Conservation (phyloP, 2,888 invertebrate species). For the Alviniconcha strummeri region DNA sequence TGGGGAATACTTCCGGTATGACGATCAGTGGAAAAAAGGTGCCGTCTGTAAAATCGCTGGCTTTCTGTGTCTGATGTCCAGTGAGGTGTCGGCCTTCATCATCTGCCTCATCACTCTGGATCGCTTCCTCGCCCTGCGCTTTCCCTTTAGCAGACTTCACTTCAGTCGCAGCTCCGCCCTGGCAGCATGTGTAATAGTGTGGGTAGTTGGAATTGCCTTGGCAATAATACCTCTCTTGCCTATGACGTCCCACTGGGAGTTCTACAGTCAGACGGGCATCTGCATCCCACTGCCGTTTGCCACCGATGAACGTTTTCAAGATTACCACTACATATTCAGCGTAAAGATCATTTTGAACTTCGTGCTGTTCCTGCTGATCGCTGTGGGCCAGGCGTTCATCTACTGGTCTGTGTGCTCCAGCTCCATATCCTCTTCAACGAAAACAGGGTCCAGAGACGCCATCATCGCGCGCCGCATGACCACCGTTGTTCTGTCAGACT, state of each 20-base stretch:
- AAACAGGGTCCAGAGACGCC: neutral
- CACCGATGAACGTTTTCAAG: slow-evolving; percentile 63
- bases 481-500: too few species aligned
- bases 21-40: slow-evolving; percentile 25
- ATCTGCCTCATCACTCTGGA: slow-evolving; percentile 35
- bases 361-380: slow-evolving; percentile 60
- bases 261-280: slow-evolving; percentile 62
- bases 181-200: slow-evolving; percentile 47
- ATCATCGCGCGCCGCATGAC: neutral
- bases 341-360: slow-evolving; percentile 44
- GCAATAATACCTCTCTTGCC: slow-evolving; percentile 55
- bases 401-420: slow-evolving; percentile 54
- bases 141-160: slow-evolving; percentile 3
- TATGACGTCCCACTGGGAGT: slow-evolving; percentile 48
- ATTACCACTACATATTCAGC: slow-evolving; percentile 69
- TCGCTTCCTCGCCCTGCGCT: slow-evolving; percentile 29
- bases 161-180: neutral
- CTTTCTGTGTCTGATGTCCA: slow-evolving; percentile 31
- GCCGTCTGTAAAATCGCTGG: slow-evolving; percentile 28
- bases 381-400: slow-evolving; percentile 65
- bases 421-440: neutral
- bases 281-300: slow-evolving; percentile 71
- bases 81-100: slow-evolving; percentile 27
- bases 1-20: neutral
- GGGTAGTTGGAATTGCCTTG: slow-evolving; percentile 52